phyloP scores from a whole-genome alignment of 2,113 vertebrate species.

The Nansenia antarctica region DNA sequence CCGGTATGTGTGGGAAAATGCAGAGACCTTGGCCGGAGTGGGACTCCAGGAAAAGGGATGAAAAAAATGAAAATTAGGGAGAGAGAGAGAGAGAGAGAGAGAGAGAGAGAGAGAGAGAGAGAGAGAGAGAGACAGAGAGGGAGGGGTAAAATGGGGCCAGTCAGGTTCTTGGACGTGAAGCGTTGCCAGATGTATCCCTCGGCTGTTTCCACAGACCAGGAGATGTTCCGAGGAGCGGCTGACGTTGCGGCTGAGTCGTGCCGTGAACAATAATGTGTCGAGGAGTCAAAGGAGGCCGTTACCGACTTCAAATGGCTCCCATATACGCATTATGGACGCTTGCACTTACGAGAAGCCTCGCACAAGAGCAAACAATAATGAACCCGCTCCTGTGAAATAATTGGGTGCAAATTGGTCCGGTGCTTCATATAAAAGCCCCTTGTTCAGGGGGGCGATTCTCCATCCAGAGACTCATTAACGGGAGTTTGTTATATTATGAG shows the following conservation, averaged over 20 bases:
- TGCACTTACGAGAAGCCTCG: constrained; percentile 2
- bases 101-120: background rate
- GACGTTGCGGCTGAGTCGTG: constrained; percentile 41
- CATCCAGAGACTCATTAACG: background rate
- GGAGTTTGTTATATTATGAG: background rate
- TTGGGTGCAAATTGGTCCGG: constrained; percentile 11
- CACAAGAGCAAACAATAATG: background rate
- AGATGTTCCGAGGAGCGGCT: constrained; percentile 11
- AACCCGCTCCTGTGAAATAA: constrained; percentile 19
- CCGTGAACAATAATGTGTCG: constrained; percentile 1
- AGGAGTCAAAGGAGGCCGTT: background rate
- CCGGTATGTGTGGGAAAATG: constrained; percentile 58
- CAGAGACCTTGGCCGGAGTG: constrained; percentile 37
- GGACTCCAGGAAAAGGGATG: constrained; percentile 35
- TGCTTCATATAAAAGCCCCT: background rate
- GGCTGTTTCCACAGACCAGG: constrained; percentile 28
- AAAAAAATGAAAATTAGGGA: constrained; percentile 1
- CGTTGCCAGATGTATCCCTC: constrained; percentile 47
- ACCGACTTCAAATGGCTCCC: background rate
- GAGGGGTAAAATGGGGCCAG: constrained; percentile 33
- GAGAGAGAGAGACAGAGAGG: background rate
- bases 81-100: background rate
- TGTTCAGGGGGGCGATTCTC: background rate
- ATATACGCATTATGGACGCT: constrained; percentile 9
- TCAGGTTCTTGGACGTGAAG: constrained; percentile 32